Evolutionary conservation across 2,113 vertebrate species (phyloP).

Genomic region (Tachycineta bicolor): DNA sequence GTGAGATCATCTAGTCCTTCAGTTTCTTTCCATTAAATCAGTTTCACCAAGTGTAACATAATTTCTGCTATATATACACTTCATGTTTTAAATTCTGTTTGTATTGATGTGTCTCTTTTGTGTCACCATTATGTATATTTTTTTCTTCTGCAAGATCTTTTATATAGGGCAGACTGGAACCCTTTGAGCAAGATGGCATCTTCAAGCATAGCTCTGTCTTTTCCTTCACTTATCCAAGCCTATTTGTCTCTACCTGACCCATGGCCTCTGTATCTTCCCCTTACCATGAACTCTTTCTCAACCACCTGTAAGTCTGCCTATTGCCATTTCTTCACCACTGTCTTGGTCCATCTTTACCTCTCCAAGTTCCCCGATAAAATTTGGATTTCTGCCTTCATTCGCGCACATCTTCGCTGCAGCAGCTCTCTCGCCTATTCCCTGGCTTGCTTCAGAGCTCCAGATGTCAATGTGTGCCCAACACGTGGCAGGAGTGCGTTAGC

Average conservation of each 20-base stretch:
- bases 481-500: rapidly evolving
- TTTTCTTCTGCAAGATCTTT: neutral
- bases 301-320: neutral
- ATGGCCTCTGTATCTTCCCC: neutral
- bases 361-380: neutral
- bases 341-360: neutral
- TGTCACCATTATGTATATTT: neutral
- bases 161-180: neutral
- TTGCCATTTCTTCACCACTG: neutral
- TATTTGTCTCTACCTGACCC: neutral
- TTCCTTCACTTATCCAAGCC: neutral
- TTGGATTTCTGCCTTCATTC: neutral
- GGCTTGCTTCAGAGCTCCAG: neutral
- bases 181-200: neutral
- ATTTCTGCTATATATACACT: neutral
- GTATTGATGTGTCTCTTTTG: slow-evolving; percentile 24
- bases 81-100: slow-evolving; percentile 28
- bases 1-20: neutral
- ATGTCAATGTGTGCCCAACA: rapidly evolving
- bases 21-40: slow-evolving; percentile 15
- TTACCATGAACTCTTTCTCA: slow-evolving; percentile 9
- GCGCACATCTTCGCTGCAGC: neutral
- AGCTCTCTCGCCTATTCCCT: neutral
- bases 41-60: neutral
- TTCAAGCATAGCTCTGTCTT: neutral